Evolutionary conservation across 2,797 vertebrate genomes (phyloP).

Genomic region (Sylvia borin): DNA sequence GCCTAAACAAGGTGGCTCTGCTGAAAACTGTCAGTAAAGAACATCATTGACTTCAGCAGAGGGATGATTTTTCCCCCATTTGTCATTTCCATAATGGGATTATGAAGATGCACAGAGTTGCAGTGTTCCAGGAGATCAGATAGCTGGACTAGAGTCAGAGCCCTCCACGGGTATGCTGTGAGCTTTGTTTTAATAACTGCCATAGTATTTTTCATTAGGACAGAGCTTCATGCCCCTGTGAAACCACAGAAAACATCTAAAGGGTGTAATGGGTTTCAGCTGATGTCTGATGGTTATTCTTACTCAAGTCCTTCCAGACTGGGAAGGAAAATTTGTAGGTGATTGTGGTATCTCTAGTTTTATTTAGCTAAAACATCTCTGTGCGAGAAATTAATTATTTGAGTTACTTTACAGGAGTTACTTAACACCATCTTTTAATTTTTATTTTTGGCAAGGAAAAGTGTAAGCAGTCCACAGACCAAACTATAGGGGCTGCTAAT

Average conservation of each 20-base stretch:
- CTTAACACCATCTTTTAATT: background rate
- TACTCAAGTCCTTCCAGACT: background rate
- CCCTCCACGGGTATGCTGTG: background rate
- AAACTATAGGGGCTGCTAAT: background rate
- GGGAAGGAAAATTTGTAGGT: background rate
- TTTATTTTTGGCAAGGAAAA: background rate
- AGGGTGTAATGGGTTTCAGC: background rate
- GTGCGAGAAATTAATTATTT: background rate
- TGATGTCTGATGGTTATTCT: background rate
- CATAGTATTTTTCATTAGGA: background rate
- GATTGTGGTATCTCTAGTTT: background rate
- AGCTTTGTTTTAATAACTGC: background rate
- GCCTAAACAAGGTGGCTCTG: conserved; percentile 13
- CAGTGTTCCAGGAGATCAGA: background rate
- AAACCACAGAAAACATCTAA: background rate
- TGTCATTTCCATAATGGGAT: background rate
- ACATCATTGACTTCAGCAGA: background rate
- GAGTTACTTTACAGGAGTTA: background rate
- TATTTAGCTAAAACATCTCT: background rate
- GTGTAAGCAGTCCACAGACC: background rate
- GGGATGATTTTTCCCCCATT: background rate
- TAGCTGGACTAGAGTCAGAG: background rate
- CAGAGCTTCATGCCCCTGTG: background rate
- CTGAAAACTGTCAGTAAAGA: conserved; percentile 2
- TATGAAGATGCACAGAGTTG: background rate